phyloP scores from a whole-genome alignment of 2,888 invertebrate species.

The Phrixothrix hirtus region DNA sequence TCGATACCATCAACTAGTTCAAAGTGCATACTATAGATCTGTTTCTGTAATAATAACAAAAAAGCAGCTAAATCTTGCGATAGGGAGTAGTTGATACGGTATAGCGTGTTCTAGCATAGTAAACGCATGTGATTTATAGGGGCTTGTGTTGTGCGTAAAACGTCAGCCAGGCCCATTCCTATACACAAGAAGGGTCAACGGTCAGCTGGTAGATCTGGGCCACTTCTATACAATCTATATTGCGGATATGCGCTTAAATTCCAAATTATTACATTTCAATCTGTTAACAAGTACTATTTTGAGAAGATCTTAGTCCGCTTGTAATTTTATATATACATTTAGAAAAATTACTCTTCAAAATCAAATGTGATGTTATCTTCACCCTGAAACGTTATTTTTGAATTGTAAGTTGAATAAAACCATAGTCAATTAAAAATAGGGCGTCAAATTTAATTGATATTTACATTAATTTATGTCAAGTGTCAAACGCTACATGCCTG shows the following conservation, averaged over 20 bases:
- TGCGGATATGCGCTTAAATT: conserved; percentile 17
- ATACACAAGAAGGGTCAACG: conserved; percentile 30
- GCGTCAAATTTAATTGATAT: no score
- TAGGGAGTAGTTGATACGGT: conserved; percentile 28
- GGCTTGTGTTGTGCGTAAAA: conserved; percentile 23
- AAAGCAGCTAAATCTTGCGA: conserved; percentile 24
- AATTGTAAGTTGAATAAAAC: no score
- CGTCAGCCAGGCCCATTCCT: conserved; percentile 24
- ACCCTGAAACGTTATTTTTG: no score
- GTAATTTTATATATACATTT: neutral
- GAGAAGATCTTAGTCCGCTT: neutral
- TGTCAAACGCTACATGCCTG: no score
- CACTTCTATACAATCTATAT: conserved; percentile 17
- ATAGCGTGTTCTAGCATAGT: conserved; percentile 29
- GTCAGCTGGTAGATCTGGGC: conserved; percentile 26
- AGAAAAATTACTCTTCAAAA: no score
- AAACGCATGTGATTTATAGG: conserved; percentile 25
- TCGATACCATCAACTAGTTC: neutral
- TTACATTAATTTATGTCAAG: no score
- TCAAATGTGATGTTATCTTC: no score
- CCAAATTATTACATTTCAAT: neutral
- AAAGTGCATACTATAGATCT: neutral
- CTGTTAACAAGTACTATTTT: neutral
- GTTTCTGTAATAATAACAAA: conserved; percentile 4
- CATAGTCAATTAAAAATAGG: no score